Conservation (phyloP, 1,140 invertebrate genomes). For the Centruroides sculpturatus region DNA sequence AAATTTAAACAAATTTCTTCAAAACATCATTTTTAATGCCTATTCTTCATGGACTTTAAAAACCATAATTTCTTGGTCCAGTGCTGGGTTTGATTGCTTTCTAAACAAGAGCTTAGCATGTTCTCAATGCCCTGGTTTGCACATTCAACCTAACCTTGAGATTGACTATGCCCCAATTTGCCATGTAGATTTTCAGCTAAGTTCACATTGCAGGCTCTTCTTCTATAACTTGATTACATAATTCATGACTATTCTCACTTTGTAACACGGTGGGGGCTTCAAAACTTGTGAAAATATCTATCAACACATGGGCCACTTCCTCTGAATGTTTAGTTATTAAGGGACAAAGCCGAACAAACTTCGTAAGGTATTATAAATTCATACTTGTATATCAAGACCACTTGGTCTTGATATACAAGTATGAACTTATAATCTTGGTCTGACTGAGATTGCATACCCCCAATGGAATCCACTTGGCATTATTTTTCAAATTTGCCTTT, state of each 20-base stretch:
- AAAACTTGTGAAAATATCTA: slow-evolving; percentile 29
- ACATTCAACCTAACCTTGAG: neutral
- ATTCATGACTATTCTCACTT: slow-evolving; percentile 19
- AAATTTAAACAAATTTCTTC: no score
- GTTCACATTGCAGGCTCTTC: neutral
- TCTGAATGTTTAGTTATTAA: slow-evolving; percentile 25
- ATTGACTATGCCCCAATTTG: slow-evolving; percentile 1
- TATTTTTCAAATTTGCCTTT: no score
- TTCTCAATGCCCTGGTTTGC: neutral
- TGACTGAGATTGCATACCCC: slow-evolving; percentile 13
- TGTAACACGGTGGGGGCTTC: slow-evolving; percentile 28
- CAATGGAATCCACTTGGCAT: slow-evolving; percentile 4
- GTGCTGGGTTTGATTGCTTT: neutral
- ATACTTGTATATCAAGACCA: no score
- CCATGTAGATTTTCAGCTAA: slow-evolving; percentile 2
- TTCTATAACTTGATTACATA: slow-evolving; percentile 2
- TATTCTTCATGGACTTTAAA: slow-evolving; percentile 4
- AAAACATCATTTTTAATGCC: no score
- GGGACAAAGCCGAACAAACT: slow-evolving; percentile 29
- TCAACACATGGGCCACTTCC: slow-evolving; percentile 26
- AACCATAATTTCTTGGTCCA: neutral
- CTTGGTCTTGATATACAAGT: slow-evolving; percentile 34
- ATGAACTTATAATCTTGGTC: slow-evolving; percentile 30
- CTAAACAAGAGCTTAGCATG: slow-evolving; percentile 1
- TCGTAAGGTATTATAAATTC: no score